These are phyloP conservation scores for Plotosus lineatus DNA, from an alignment of 2,113 vertebrate species.

Conservation along the genomic window DNA sequence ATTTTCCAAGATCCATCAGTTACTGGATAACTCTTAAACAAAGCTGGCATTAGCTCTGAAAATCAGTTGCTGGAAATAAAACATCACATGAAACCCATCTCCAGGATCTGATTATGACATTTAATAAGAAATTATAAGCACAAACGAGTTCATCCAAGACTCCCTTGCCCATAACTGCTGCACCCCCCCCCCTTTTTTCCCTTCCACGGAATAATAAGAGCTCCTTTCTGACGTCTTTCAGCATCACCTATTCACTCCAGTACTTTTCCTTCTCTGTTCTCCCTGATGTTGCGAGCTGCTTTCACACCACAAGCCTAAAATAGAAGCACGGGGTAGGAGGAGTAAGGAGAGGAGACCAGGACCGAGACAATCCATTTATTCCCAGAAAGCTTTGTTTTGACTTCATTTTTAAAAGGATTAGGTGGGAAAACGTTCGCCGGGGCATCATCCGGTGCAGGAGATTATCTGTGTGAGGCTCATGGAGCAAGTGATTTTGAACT, in stretches of 20 bases:
- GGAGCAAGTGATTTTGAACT: neutral
- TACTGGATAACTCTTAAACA: conserved; percentile 3
- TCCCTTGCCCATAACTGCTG: neutral
- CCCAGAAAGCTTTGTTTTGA: conserved; percentile 13
- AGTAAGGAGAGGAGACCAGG: neutral
- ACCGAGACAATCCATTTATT: conserved; percentile 20
- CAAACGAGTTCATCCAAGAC: neutral
- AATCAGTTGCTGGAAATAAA: neutral
- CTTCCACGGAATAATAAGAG: conserved; percentile 1
- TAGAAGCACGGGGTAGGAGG: conserved; percentile 32
- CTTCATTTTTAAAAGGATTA: conserved; percentile 23
- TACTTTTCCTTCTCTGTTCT: conserved; percentile 27
- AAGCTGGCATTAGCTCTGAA: neutral
- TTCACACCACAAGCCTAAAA: conserved; percentile 33
- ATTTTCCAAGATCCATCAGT: neutral
- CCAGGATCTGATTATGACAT: neutral
- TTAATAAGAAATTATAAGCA: conserved; percentile 9
- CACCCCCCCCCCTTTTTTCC: neutral
- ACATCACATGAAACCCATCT: neutral
- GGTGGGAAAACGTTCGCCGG: neutral
- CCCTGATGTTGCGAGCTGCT: conserved; percentile 18
- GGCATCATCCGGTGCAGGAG: neutral
- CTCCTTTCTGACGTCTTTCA: conserved; percentile 18
- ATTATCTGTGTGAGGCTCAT: neutral
- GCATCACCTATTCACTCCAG: conserved; percentile 37